Base-by-base conservation (phyloP, 2,888 invertebrate genomes). In the Drosophila basisetae region DNA sequence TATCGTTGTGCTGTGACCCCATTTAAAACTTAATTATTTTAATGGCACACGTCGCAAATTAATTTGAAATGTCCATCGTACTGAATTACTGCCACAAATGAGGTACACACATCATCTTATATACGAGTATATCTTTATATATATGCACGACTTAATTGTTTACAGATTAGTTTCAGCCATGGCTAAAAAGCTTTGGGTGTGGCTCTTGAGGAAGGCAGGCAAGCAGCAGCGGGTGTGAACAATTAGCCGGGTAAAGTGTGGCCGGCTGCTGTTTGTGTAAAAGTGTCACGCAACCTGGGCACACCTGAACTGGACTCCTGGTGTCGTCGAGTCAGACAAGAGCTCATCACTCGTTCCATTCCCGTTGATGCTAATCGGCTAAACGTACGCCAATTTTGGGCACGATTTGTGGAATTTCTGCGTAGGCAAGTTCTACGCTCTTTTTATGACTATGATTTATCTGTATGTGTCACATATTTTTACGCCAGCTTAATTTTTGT, bases 281-380 rank as follows among this genome's bases (percentile, higher is more conserved):
- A 84, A 79, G 43, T 82, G 90, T 84, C 84, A 84, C 90, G 88
- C 84, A 84, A 77, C 50, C 71, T 90, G 80, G 78, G 63, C 83
- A 71, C 79, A 79, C 68, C 68, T 61, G 50, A 52, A 30, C 35
- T 6, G 25, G 31, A 37, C 47, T 47, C 25, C 47, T 22, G 22
- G 13, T 6, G 47, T 47, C 35, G 5, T 47, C 35, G 5, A 13
- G 25, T 55, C 35, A 35, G 43, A 18, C 37, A 47, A 28, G 47
- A 61, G 68, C 78, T 83, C 89, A 77, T 80, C 87, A 83, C 84
- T 89, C 82, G 89, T 89, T 74, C 69, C 75, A 52, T 22, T 60
- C 31, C 61, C 52, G 60, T 65, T 63, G 83, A 78, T 89, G 79
- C 72, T 87, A 87, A 89, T 84, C 90, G 78, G 28, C 61, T 28